These are phyloP conservation scores for Microtus pennsylvanicus DNA, from an alignment of 2,113 vertebrate genomes.

Conservation along the genomic window DNA sequence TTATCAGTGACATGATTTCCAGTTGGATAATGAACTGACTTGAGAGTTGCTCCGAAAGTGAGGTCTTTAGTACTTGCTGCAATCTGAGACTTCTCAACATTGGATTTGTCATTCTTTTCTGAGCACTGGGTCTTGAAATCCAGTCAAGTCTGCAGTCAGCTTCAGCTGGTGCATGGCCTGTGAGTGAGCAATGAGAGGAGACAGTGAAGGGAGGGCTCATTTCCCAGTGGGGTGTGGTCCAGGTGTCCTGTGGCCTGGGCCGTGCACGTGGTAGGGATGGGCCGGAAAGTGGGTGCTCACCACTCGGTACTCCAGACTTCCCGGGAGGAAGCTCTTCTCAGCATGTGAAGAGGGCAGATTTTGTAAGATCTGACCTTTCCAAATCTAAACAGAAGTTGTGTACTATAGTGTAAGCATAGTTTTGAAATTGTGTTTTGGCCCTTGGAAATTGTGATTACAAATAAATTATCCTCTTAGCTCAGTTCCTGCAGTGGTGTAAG, in stretches of 20 bases:
- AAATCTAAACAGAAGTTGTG: background rate
- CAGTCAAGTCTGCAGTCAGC: background rate
- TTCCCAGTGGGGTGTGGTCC: background rate
- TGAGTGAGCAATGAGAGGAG: background rate
- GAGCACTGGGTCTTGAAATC: slow-evolving; percentile 37
- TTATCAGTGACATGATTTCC: slow-evolving; percentile 87
- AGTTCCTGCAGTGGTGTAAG: background rate
- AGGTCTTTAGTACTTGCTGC: slow-evolving; percentile 71
- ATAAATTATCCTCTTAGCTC: background rate
- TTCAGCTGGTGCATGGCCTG: background rate
- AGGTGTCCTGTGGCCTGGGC: background rate
- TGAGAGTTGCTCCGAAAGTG: slow-evolving; percentile 76
- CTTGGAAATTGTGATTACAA: background rate
- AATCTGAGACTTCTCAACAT: background rate
- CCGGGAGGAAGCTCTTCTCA: background rate
- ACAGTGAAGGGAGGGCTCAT: background rate
- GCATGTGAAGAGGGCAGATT: background rate
- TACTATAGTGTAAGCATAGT: background rate
- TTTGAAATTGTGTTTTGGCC: background rate
- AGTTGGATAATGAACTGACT: slow-evolving; percentile 83
- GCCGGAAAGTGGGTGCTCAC: background rate
- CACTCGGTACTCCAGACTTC: background rate
- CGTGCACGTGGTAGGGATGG: slow-evolving; percentile 26
- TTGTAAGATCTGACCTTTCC: background rate
- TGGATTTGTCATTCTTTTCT: slow-evolving; percentile 24